phyloP scores from a whole-genome alignment of 92 coral and sea anemone genomes.

The Virgularia gustaviana region DNA sequence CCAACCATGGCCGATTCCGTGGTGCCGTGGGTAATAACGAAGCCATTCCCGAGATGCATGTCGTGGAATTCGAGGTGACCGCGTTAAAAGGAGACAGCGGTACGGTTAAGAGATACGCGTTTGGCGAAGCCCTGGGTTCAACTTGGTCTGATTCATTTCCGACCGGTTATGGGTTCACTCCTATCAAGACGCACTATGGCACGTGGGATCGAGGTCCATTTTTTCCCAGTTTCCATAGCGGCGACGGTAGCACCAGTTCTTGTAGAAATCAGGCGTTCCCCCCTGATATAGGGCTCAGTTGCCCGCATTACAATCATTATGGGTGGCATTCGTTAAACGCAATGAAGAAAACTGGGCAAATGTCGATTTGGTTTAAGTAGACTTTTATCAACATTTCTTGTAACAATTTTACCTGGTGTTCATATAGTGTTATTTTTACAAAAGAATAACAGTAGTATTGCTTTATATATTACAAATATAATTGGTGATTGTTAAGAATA shows the following conservation, averaged over 20 bases:
- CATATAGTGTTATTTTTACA: too few relatives aligned
- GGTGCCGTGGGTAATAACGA: slow-evolving; percentile 63
- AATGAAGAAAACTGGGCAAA: slow-evolving; percentile 65
- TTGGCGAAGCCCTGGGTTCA: slow-evolving; percentile 75
- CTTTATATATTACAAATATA: too few relatives aligned
- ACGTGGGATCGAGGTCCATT: slow-evolving; percentile 67
- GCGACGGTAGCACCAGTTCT: slow-evolving; percentile 60
- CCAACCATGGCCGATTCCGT: slow-evolving; percentile 75
- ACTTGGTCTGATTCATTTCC: slow-evolving; percentile 74
- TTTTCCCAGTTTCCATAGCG: slow-evolving; percentile 90
- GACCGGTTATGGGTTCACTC: slow-evolving; percentile 81
- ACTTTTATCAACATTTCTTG: too few relatives aligned
- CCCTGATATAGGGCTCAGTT: slow-evolving; percentile 70
- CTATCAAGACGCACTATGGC: slow-evolving; percentile 46
- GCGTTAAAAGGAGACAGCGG: slow-evolving; percentile 93
- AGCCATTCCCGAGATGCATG: slow-evolving; percentile 81
- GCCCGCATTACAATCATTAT: slow-evolving; percentile 58
- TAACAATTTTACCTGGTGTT: too few relatives aligned
- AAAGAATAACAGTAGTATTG: too few relatives aligned
- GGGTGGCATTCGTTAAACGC: slow-evolving; percentile 76
- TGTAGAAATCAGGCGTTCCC: slow-evolving; percentile 48
- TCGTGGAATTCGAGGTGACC: slow-evolving; percentile 66
- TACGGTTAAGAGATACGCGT: slow-evolving; percentile 55
- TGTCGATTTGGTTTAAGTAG: slow-evolving; percentile 93
- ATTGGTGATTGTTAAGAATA: too few relatives aligned